A percentile compares a stretch with the other conserved stretches of the same genome.
These are phyloP conservation scores for Malurus cyaneus DNA, from an alignment of 2,113 vertebrate genomes.

Conservation along the genomic window DNA sequence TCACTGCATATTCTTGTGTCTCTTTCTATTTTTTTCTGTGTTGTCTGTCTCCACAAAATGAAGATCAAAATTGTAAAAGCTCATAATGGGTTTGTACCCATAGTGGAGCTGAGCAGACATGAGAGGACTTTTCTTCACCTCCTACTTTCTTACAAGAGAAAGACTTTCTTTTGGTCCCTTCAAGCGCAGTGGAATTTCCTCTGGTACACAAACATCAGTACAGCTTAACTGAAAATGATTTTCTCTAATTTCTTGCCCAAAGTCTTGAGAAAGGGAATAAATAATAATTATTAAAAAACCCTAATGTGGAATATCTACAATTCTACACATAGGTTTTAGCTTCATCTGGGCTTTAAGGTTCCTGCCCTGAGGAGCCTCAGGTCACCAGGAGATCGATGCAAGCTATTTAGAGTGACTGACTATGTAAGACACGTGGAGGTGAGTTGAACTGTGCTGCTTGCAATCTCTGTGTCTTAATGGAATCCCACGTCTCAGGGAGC, in stretches of 20 bases:
- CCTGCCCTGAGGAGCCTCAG: background rate
- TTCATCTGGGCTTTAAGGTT: background rate
- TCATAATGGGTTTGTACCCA: background rate
- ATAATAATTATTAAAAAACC: background rate
- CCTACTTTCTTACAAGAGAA: background rate
- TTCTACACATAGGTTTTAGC: background rate
- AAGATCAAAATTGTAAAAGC: background rate
- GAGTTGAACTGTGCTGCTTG: background rate
- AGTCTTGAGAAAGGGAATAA: background rate
- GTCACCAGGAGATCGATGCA: background rate
- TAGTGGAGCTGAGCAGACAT: background rate
- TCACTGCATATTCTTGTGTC: background rate
- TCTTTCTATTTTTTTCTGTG: background rate
- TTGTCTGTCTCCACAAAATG: background rate
- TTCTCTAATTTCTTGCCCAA: background rate
- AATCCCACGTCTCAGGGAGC: rapidly evolving
- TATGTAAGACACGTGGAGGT: background rate
- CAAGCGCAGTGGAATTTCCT: background rate
- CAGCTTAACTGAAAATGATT: background rate
- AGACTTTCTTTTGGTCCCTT: background rate
- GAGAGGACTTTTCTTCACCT: background rate
- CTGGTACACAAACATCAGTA: background rate
- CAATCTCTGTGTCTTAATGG: background rate
- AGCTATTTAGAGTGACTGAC: background rate
- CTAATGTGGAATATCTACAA: background rate